Conservation (phyloP, 2,888 invertebrate species). For the Caradrina kadenii region DNA sequence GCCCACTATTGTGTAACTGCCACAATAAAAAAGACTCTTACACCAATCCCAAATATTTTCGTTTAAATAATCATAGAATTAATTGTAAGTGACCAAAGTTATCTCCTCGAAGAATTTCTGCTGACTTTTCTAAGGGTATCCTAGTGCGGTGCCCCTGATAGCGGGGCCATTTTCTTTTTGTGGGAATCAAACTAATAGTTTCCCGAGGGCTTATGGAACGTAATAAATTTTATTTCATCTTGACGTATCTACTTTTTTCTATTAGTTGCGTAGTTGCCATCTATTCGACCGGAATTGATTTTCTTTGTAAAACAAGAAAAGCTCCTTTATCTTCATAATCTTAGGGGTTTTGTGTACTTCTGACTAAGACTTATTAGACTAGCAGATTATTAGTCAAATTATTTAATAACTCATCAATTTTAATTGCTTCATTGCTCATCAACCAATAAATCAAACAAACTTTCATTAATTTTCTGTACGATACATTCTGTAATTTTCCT, state of each 20-base stretch:
- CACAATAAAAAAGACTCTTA: background rate
- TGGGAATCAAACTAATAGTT: slow-evolving; percentile 82
- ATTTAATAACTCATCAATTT: background rate
- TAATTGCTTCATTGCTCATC: background rate
- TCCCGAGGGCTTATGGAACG: slow-evolving; percentile 75
- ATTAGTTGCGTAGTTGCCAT: slow-evolving; percentile 71
- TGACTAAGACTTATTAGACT: background rate
- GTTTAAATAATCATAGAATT: slow-evolving; percentile 39
- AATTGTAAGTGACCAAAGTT: slow-evolving; percentile 56
- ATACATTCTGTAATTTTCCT: background rate
- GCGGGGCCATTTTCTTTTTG: slow-evolving; percentile 78
- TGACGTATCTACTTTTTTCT: slow-evolving; percentile 81
- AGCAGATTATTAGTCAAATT: background rate
- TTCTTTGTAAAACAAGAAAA: slow-evolving; percentile 47
- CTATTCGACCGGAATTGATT: slow-evolving; percentile 62
- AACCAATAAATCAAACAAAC: background rate
- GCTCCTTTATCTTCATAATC: slow-evolving; percentile 42
- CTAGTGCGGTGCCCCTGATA: slow-evolving; percentile 70
- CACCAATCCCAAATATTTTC: slow-evolving; percentile 2
- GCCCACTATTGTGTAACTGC: too few relatives aligned
- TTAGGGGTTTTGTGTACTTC: slow-evolving; percentile 26
- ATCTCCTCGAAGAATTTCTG: slow-evolving; percentile 66
- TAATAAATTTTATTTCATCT: slow-evolving; percentile 82
- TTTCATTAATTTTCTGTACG: slow-evolving; percentile 1
- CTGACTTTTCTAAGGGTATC: slow-evolving; percentile 69